Evolutionary conservation across 2,797 vertebrate species (phyloP).

Genomic region (Botia kubotai): DNA sequence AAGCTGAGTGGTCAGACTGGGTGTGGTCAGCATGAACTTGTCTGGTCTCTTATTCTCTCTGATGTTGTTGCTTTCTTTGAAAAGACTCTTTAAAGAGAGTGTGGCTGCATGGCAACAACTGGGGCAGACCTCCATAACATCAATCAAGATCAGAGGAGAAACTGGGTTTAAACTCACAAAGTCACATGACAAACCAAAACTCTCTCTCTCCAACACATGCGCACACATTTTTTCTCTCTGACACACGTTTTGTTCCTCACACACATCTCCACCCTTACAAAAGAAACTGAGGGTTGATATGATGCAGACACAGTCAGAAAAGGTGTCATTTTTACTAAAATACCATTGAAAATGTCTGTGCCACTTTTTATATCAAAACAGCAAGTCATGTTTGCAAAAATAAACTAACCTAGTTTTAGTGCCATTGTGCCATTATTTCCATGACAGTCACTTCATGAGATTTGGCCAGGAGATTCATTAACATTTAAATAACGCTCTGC

Average conservation of each 20-base stretch:
- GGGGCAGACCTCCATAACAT: constrained; percentile 39
- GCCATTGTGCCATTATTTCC: not conserved
- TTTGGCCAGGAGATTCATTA: not conserved
- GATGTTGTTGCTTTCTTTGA: constrained; percentile 70
- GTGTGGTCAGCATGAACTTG: constrained; percentile 67
- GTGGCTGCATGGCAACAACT: constrained; percentile 63
- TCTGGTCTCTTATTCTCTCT: constrained; percentile 58
- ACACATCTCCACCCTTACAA: not conserved
- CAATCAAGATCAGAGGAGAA: constrained; percentile 44
- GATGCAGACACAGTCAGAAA: not conserved
- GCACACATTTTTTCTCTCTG: not conserved
- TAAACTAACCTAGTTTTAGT: not conserved
- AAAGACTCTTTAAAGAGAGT: constrained; percentile 63
- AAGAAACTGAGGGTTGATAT: constrained; percentile 2
- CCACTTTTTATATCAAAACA: no score
- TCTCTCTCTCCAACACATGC: not conserved
- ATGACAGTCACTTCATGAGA: not conserved
- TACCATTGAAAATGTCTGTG: not conserved
- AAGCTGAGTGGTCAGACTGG: constrained; percentile 49
- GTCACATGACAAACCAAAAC: not conserved
- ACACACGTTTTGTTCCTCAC: not conserved
- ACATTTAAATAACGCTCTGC: not conserved
- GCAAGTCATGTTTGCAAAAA: not conserved
- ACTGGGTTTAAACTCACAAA: constrained; percentile 6
- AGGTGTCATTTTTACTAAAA: not conserved